phyloP scores from a whole-genome alignment of 2,888 invertebrate species.

The Eudasyphora cyanicolor region DNA sequence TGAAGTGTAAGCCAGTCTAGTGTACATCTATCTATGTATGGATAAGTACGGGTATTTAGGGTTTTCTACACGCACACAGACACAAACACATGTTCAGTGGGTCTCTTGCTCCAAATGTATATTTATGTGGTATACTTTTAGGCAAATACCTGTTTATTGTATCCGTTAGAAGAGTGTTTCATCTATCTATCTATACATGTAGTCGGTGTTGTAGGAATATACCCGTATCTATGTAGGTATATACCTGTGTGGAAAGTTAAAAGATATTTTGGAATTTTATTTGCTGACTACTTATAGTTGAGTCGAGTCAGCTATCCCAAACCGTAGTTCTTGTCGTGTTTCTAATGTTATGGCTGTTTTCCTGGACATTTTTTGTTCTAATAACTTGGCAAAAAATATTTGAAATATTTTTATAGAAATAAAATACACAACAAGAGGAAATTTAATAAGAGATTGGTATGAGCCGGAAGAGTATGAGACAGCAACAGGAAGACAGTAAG shows the following conservation, averaged over 20 bases:
- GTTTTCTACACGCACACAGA: background rate
- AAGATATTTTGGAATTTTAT: constrained; percentile 48
- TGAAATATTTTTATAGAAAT: constrained; percentile 4
- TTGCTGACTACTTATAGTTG: constrained; percentile 37
- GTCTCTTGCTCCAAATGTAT: background rate
- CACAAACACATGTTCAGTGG: background rate
- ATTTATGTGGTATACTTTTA: constrained; percentile 30
- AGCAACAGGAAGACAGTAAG: no score
- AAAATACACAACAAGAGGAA: background rate
- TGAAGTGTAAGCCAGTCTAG: no score
- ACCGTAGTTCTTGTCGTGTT: background rate
- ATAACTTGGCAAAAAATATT: constrained; percentile 10
- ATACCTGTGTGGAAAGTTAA: constrained; percentile 24
- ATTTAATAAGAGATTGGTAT: background rate
- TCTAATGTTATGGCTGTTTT: background rate
- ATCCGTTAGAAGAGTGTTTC: background rate
- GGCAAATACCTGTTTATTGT: constrained; percentile 55
- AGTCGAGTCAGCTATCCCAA: no score
- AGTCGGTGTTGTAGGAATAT: background rate
- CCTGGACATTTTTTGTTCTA: background rate
- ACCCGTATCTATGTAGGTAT: constrained; percentile 13
- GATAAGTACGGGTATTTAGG: no score
- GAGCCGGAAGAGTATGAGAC: no score
- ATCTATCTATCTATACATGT: background rate
- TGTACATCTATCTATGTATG: no score